These are phyloP conservation scores for Elymnias hypermnestra DNA, from an alignment of 1,140 invertebrate species.

Conservation along the genomic window DNA sequence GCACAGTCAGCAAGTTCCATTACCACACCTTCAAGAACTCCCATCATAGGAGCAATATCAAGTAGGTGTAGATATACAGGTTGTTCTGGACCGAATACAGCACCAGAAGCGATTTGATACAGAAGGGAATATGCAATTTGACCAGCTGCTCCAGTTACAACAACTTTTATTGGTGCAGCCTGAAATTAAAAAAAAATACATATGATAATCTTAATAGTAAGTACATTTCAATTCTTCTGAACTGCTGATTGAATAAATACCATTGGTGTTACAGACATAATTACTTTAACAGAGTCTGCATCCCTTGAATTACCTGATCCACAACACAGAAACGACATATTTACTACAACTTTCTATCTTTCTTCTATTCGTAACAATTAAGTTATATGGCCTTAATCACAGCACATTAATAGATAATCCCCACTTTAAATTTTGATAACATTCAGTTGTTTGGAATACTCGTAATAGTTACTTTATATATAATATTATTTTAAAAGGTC, in stretches of 20 bases:
- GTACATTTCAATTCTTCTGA: neutral
- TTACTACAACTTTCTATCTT: neutral
- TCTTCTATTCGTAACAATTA: neutral
- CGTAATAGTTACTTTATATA: neutral
- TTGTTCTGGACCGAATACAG: constrained; percentile 96
- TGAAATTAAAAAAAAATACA: constrained; percentile 58
- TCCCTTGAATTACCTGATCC: constrained; percentile 9
- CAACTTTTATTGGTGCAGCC: constrained; percentile 91
- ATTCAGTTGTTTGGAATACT: neutral
- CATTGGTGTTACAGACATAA: neutral
- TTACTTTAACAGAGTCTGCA: constrained; percentile 1
- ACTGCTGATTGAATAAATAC: neutral
- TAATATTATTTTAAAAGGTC: constrained; percentile 34
- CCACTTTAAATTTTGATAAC: constrained; percentile 7
- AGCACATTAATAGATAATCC: constrained; percentile 18
- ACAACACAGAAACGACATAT: constrained; percentile 23
- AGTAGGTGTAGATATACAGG: constrained; percentile 93
- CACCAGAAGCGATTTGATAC: constrained; percentile 95
- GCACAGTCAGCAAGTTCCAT: constrained; percentile 99
- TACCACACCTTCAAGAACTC: constrained; percentile 95
- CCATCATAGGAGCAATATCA: constrained; percentile 97
- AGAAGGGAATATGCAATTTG: constrained; percentile 99
- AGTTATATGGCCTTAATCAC: constrained; percentile 5
- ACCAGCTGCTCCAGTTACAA: constrained; percentile 98
- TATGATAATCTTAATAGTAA: neutral